Base-by-base conservation (phyloP, 2,888 invertebrate species). In the Myathropa florea region DNA sequence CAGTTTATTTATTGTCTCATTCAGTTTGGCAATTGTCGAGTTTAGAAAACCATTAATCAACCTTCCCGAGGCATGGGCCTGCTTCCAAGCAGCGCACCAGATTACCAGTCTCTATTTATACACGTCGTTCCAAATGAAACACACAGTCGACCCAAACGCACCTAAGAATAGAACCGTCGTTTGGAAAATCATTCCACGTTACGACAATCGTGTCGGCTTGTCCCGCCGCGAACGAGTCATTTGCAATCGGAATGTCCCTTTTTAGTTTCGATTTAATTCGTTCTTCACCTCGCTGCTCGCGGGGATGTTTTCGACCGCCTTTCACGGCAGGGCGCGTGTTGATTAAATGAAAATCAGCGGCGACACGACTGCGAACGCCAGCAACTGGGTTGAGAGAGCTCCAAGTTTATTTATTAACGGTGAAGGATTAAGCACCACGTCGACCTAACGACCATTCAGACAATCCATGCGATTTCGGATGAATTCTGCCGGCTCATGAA, bases 141-240 rank as follows among this genome's bases (percentile, higher is more conserved):
- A 18, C 65, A 18, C 18, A 26, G 53, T 23, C 24, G 12, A 57
- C 57, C 1, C 59, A 36, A 30, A n/a, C 28, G 33, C 36, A 36
- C 36, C 80, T 67, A 61, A 68, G 24, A 73, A 67, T 73, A 80
- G 80, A 55, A 73, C 18, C 72, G 60, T 80, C 65, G 53, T 21
- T 60, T 46, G 64, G 67, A 36, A 63, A 73, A 68, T 30, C 53
- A 84, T 85, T 85, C 24, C 72, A 72, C 81, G 64, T 80, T 80
- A 71, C 57, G 65, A 71, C 70, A 75, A 70, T 61, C 65, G 28
- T 23, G 55, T 67, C 76, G 72, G 10, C 57, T 63, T 70, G 21
- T 64, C 75, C 53, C 80, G 61, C 59, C 21, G 71, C 26, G 71
- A 36, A 33, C 26, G 33, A 64, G 30, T 68, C 30, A 23, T 36